Percentiles rank a stretch among this genome's conserved stretches.
phyloP scores from a whole-genome alignment of 2,888 invertebrate genomes.

The Melanostoma mellinum region DNA sequence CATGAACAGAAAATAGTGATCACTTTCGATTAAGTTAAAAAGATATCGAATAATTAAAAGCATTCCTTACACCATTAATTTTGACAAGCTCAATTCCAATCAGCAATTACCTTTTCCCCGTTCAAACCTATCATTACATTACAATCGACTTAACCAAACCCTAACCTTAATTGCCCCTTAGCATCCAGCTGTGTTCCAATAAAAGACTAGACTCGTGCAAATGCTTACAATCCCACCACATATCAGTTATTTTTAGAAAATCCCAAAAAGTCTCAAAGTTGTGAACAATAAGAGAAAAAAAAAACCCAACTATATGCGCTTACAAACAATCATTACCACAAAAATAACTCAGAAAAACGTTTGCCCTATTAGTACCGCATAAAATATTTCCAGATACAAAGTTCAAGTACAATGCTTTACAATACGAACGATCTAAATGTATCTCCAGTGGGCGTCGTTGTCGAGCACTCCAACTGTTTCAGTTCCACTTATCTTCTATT shows the following conservation, averaged over 20 bases:
- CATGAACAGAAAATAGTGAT: too few relatives aligned
- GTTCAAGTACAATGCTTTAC: constrained; percentile 9
- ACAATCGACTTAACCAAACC: too few relatives aligned
- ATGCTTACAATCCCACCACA: constrained; percentile 33
- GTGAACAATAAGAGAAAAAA: background rate
- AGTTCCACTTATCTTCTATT: constrained; percentile 58
- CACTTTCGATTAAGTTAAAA: too few relatives aligned
- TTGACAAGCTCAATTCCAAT: too few relatives aligned
- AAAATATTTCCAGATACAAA: constrained; percentile 52
- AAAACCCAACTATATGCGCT: too few relatives aligned
- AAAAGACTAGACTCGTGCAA: constrained; percentile 38
- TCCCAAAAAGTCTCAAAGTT: background rate
- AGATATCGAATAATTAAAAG: too few relatives aligned
- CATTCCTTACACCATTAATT: too few relatives aligned
- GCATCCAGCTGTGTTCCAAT: constrained; percentile 51
- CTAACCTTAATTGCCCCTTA: constrained; percentile 11
- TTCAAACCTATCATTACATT: too few relatives aligned
- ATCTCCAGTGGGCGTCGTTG: constrained; percentile 66
- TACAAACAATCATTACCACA: constrained; percentile 45
- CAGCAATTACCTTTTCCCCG: too few relatives aligned
- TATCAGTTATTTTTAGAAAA: constrained; percentile 39
- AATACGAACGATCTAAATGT: constrained; percentile 48
- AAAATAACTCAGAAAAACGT: constrained; percentile 55
- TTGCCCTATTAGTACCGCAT: constrained; percentile 59
- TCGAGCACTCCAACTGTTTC: constrained; percentile 56